Evolutionary conservation across 2,797 vertebrate species (phyloP).

Genomic region (Clarias pachynema): DNA sequence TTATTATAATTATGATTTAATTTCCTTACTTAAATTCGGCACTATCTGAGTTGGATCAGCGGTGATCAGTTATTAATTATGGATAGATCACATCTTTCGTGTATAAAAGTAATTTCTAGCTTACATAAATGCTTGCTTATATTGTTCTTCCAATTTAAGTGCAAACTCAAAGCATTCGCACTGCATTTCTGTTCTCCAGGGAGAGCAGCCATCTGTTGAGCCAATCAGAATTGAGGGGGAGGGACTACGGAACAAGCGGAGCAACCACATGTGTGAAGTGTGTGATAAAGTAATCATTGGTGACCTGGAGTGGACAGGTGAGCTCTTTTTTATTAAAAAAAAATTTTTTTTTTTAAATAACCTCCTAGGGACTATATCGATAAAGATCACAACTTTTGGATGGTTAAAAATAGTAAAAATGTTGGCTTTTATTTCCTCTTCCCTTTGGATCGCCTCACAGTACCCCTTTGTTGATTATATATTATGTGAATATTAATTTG

Average conservation of each 20-base stretch:
- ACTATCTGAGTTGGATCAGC: background rate
- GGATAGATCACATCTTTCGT: background rate
- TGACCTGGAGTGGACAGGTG: slow-evolving; percentile 93
- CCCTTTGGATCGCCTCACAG: background rate
- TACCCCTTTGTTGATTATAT: background rate
- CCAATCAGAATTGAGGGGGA: slow-evolving; percentile 75
- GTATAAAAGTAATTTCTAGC: background rate
- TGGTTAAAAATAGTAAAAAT: background rate
- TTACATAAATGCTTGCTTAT: too few species aligned
- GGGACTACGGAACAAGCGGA: slow-evolving; percentile 79
- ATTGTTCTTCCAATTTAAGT: background rate
- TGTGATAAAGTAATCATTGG: slow-evolving; percentile 90
- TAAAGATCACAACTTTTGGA: background rate
- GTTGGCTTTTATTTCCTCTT: background rate
- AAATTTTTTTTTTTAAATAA: too few species aligned
- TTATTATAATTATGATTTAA: slow-evolving; percentile 2
- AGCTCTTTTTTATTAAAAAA: slow-evolving; percentile 39
- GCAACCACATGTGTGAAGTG: slow-evolving; percentile 78
- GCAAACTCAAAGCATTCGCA: background rate
- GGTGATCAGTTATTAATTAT: background rate
- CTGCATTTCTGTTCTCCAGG: slow-evolving; percentile 66
- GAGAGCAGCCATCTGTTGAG: slow-evolving; percentile 67
- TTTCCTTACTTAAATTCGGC: slow-evolving; percentile 8
- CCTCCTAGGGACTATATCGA: too few species aligned
- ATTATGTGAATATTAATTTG: background rate